Base-by-base conservation (phyloP, 1,140 invertebrate species). In the Trachymyrmex septentrionalis region DNA sequence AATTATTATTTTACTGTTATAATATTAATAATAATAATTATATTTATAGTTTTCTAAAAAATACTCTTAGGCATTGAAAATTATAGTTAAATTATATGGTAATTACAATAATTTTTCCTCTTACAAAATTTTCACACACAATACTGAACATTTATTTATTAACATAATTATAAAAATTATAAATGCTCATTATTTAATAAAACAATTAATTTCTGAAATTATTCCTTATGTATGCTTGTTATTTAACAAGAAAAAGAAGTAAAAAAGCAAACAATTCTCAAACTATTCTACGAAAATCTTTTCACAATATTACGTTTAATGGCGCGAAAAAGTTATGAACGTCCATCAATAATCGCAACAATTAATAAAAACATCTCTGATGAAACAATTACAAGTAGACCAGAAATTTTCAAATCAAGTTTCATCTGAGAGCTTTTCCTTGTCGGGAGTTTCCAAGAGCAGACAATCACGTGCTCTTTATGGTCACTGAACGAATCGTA, bases 401-500 rank as follows among this genome's bases (percentile, higher is more conserved):
- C n/a, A 27, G 24, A 50, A 73, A 84, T 50, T 75, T 75, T 24
- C 7, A 72, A 30, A 12, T 84, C 24, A 10, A 77, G n/a, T 53
- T 85, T 19, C 48, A 38, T 55, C 19, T 16, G 59, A 55, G 61
- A 66, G 16, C 48, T 55, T 77, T 27, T 30, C 44, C 38, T 69
- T 69, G 21, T n/a, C 72, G 21, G 7, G 10, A n/a, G 3, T 19
- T 48, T 78, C 19, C 73, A 16, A 14, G 34, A 30, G 59, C 50
- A 53, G 82, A 57, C 82, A 59, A 85, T 85, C 59, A 85, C 57
- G 73, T 44, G 48, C 21, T 48, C 75, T 78, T 78, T 85, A 85
- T 85, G 82, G 59, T 67, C 50, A 66, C 82, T 66, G 34, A 85
- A 57, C 59, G 73, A 77, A 57, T 75, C 80, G 44, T 73, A 5